Percentiles rank a stretch among this genome's conserved stretches.
Evolutionary conservation across 1,140 invertebrate genomes (phyloP).

Genomic region (Drosophila serrata): DNA sequence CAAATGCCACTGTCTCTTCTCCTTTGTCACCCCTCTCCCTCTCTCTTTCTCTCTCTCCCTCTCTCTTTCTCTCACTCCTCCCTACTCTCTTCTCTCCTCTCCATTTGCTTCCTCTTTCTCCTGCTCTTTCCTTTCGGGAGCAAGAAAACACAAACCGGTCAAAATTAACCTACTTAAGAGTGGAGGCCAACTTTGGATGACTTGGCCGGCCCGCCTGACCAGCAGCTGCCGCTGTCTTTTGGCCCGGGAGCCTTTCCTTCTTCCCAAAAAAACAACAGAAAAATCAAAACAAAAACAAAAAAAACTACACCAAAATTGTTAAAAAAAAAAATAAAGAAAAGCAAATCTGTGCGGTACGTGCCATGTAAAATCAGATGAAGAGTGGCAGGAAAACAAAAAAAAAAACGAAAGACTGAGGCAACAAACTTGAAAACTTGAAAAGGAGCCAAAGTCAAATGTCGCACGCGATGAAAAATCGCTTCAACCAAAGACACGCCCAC

Average conservation of each 20-base stretch:
- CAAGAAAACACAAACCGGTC: slow-evolving; percentile 73
- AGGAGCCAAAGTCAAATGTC: slow-evolving; percentile 34
- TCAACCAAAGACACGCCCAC: slow-evolving; percentile 14
- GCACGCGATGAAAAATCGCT: slow-evolving; percentile 38
- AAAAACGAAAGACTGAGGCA: slow-evolving; percentile 11
- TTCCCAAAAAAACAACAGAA: slow-evolving; percentile 33
- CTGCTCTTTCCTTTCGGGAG: slow-evolving; percentile 20
- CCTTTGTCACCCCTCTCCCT: background rate
- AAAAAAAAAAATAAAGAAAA: slow-evolving; percentile 17
- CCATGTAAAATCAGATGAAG: slow-evolving; percentile 56
- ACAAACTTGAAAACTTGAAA: slow-evolving; percentile 16
- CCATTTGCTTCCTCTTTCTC: slow-evolving; percentile 1
- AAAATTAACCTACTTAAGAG: slow-evolving; percentile 80
- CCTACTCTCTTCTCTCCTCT: background rate
- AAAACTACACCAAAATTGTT: slow-evolving; percentile 16
- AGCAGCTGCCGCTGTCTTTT: slow-evolving; percentile 53
- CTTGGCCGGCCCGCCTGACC: slow-evolving; percentile 36
- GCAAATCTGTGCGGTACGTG: slow-evolving; percentile 72
- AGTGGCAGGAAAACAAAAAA: slow-evolving; percentile 18
- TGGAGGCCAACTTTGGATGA: slow-evolving; percentile 44
- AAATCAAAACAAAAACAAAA: slow-evolving; percentile 33
- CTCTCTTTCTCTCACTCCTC: slow-evolving; percentile 1
- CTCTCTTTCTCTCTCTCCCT: background rate
- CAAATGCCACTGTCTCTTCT: slow-evolving; percentile 52
- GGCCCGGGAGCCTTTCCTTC: slow-evolving; percentile 52